phyloP scores from a whole-genome alignment of 2,888 invertebrate species.

The Megaustenia siamemsis region DNA sequence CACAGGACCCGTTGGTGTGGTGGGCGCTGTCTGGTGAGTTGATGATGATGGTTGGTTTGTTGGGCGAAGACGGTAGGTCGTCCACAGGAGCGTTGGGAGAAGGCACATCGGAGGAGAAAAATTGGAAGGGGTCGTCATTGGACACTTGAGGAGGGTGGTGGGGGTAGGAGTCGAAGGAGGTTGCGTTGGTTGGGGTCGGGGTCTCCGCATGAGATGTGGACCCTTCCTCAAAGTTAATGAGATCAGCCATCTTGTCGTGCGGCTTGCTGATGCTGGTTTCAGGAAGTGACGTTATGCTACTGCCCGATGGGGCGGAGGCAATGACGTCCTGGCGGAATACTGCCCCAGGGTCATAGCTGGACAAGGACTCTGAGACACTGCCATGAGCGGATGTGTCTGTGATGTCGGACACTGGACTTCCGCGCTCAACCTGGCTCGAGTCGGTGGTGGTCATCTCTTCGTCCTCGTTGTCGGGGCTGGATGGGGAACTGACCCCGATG shows the following conservation, averaged over 20 bases:
- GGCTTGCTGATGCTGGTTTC: background rate
- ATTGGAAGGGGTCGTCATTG: conserved; percentile 14
- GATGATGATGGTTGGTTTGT: conserved; percentile 48
- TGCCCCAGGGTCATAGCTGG: conserved; percentile 50
- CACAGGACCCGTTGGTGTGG: conserved; percentile 40
- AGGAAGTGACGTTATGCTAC: background rate
- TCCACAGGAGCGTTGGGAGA: conserved; percentile 18
- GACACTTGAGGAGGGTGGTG: background rate
- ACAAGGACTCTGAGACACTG: conserved; percentile 47
- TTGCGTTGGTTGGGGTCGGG: conserved; percentile 34
- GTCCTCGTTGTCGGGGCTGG: conserved; percentile 43
- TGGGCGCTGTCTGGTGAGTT: conserved; percentile 49
- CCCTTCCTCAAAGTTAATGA: conserved; percentile 11
- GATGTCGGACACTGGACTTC: conserved; percentile 36
- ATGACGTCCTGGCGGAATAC: conserved; percentile 47
- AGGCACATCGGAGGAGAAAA: conserved; percentile 38
- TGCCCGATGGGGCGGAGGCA: background rate
- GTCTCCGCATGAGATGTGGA: background rate
- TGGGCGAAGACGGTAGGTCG: background rate
- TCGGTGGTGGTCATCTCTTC: conserved; percentile 50
- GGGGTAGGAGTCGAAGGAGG: conserved; percentile 19
- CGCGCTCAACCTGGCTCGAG: conserved; percentile 52
- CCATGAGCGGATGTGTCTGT: conserved; percentile 43
- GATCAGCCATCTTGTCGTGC: background rate
- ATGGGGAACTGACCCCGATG: conserved; percentile 29